Evolutionary conservation across 2,888 invertebrate genomes (phyloP), one percentile per base, ranked within the genome.

Genomic region (Deilephila porcellus): DNA sequence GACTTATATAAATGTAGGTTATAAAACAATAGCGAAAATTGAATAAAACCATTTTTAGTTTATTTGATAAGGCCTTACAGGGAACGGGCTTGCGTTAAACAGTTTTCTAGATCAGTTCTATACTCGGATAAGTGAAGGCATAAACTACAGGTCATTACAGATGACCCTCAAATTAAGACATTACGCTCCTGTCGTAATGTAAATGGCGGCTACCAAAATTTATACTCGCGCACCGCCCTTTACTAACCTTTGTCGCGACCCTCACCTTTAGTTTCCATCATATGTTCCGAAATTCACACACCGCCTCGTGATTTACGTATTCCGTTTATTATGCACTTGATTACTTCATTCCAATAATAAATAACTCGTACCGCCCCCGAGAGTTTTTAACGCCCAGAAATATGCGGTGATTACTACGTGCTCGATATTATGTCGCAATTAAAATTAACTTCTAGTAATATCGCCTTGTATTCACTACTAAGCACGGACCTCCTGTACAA

Each of bases 311-410:
- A 72, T 72, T 64, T 64, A 72, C 63, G 37, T 34, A 25, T 25
- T 25, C 1, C 25, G 64, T 72, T 56, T 63, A 63, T 72, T 75
- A 74, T 74, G 73, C 62, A 77, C 74, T 20, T 75, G 76, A 75
- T 76, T 78, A 74, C 77, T 76, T 74, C 74, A 76, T 60, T 73
- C 77, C 77, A 77, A 79, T 76, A 78, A 81, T 82, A 81, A 83
- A 80, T 82, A 75, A 72, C 75, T 74, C 67, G 76, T 53, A 11
- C 71, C 77, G 79, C 77, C 76, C 71, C 79, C 78, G 75, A 75
- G 73, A 67, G 76, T 77, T 81, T 37, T 81, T 82, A 81, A 81
- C 79, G 76, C 76, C 74, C 52, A 59, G 20, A 60, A 76, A 70
- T 74, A 37, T 52, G 73, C 45, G 59, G 56, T 32, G 20, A 25